Evolutionary conservation across 2,797 vertebrate genomes (phyloP).

Genomic region (Rhynchotus rufescens): DNA sequence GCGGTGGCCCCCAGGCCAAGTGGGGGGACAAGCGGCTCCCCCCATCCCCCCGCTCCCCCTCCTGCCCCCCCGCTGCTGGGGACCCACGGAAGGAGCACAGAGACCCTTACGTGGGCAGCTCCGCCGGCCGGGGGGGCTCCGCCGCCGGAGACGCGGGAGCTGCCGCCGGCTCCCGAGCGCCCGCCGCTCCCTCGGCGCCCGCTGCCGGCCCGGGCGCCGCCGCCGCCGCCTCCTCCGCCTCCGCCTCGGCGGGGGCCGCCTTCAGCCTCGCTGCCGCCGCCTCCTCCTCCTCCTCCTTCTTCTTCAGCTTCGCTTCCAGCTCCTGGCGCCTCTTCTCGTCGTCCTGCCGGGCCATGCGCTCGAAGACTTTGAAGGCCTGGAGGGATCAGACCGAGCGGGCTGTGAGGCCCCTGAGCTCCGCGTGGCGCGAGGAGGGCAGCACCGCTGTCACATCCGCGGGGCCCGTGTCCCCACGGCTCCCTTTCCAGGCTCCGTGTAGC

Average conservation of each 20-base stretch:
- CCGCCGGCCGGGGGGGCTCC: not conserved
- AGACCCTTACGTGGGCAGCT: slow-evolving; percentile 72
- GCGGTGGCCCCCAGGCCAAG: not conserved
- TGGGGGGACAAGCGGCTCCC: not conserved
- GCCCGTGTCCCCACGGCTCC: not conserved
- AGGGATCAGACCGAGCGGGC: rapidly evolving
- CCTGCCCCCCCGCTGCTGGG: not conserved
- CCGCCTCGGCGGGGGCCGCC: slow-evolving; percentile 72
- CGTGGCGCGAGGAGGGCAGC: not conserved
- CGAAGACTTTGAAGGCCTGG: slow-evolving; percentile 90
- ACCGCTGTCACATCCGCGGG: rapidly evolving
- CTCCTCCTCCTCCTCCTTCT: slow-evolving; percentile 73
- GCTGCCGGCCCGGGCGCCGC: not conserved
- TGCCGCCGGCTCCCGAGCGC: not conserved
- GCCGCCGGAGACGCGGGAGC: not conserved
- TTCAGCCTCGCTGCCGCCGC: slow-evolving; percentile 75
- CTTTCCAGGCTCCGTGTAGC: rapidly evolving
- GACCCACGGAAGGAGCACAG: not conserved
- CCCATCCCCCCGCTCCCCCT: rapidly evolving
- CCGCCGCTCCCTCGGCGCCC: not conserved
- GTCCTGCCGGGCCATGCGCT: slow-evolving; percentile 89
- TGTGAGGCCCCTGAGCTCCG: not conserved
- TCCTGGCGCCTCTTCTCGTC: slow-evolving; percentile 80
- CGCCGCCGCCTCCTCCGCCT: slow-evolving; percentile 63
- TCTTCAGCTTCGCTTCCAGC: slow-evolving; percentile 79